Evolutionary conservation across 2,797 vertebrate genomes (phyloP).

Genomic region (Sphenodon punctatus): DNA sequence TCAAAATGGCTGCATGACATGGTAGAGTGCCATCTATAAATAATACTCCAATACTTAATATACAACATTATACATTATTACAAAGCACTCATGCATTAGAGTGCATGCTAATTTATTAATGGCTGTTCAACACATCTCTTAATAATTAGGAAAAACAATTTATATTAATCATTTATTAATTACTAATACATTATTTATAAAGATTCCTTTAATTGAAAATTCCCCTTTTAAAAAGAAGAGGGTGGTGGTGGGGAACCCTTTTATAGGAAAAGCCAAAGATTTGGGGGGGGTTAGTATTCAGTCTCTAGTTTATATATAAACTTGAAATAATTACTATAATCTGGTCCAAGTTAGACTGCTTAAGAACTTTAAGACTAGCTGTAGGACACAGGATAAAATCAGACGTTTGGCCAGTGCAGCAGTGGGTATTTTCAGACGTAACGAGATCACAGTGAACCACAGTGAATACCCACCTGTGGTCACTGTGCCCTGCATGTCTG

Average conservation of each 20-base stretch:
- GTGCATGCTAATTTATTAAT: slow-evolving; percentile 60
- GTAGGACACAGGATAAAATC: fast-evolving
- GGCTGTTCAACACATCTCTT: slow-evolving; percentile 59
- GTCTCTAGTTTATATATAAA: neutral
- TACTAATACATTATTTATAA: slow-evolving; percentile 71
- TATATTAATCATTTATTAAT: slow-evolving; percentile 74
- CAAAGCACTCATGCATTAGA: slow-evolving; percentile 41
- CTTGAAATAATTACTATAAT: neutral
- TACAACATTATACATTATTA: slow-evolving; percentile 63
- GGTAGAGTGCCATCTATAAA: slow-evolving; percentile 54
- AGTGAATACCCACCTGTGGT: no score
- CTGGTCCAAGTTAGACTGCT: neutral
- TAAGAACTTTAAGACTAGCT: neutral
- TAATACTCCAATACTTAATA: slow-evolving; percentile 67
- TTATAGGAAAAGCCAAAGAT: no score
- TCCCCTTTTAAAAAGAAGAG: slow-evolving; percentile 29
- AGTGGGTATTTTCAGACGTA: no score
- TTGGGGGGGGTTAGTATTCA: neutral
- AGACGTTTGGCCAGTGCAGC: no score
- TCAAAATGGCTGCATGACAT: neutral
- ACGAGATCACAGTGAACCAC: no score
- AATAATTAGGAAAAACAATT: slow-evolving; percentile 60
- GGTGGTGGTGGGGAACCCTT: no score
- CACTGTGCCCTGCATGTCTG: no score
- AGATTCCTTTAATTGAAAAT: slow-evolving; percentile 21